Base-by-base conservation (phyloP, 2,888 invertebrate genomes). In the Imbricaverruca yamaguchii region DNA sequence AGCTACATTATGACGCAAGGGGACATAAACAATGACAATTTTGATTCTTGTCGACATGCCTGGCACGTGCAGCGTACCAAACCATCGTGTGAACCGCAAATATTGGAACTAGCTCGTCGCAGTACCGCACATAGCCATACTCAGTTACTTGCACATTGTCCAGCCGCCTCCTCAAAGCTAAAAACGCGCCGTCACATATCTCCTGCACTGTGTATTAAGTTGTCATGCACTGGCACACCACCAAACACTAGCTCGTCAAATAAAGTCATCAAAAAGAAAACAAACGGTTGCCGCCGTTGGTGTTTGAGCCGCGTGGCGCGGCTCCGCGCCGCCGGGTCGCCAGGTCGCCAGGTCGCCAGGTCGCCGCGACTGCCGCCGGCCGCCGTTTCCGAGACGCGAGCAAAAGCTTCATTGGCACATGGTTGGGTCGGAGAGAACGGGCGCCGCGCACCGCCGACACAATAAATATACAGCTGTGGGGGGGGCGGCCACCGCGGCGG, bases 181-280 rank as follows among this genome's bases (percentile, higher is more conserved):
- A 59, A 59, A 59, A 59, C 59, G 59, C 59, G 1, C 11, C 59
- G 59, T 59, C 15, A 59, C 59, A 13, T 39, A 6, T 39, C 18
- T 74, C 55, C 74, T 53, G 21, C 13, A 55, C 53, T 21, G 74
- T 74, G 74, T 74, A 74, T 74, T 74, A 55, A 21, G 53, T 10
- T 21, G 55, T 74, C 23, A 23, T 8, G 39, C 39, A 39, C 69
- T 39, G 69, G 11, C 65, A 65, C 21, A 53, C 74, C 53, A 13
- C 21, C 69, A 11, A 25, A 69, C 69, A 69, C 69, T 69, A 69
- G 74, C 74, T 74, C 55, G 18, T 74, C 74, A 74, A 74, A 74
- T 74, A 74, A 74, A 74, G 53, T 74, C 53, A 74, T 74, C 74
- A 74, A 74, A 74, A 74, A 74, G 74, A 74, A 74, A 74, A 74